These are phyloP conservation scores for Tragelaphus scriptus DNA, from an alignment of 2,113 vertebrate species.

Conservation along the genomic window DNA sequence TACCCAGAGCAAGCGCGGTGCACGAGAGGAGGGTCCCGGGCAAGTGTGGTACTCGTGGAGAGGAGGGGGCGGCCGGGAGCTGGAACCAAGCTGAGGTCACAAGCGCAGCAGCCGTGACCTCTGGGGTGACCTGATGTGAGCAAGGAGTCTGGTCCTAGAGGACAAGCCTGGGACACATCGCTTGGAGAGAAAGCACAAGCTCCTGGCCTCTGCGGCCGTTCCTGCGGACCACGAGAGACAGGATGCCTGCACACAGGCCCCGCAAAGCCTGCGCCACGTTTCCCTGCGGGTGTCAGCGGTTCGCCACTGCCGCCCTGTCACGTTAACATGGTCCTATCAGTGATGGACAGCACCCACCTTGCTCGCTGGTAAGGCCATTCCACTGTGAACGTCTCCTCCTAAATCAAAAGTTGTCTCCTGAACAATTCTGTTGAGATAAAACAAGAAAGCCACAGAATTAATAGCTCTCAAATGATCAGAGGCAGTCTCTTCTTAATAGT, in stretches of 20 bases:
- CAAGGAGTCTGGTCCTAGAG: not conserved
- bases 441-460: not conserved
- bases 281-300: fast-evolving
- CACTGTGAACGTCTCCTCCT: slow-evolving; percentile 92
- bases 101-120: fast-evolving
- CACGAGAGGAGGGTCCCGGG: fast-evolving
- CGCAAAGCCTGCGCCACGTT: fast-evolving
- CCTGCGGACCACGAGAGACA: fast-evolving
- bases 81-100: fast-evolving
- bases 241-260: too few relatives aligned
- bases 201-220: not conserved
- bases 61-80: fast-evolving
- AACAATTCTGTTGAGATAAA: slow-evolving; percentile 80
- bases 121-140: not conserved
- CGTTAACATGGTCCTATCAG: fast-evolving
- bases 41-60: fast-evolving
- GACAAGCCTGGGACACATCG: not conserved
- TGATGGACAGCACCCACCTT: slow-evolving; percentile 81
- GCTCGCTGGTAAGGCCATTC: slow-evolving; percentile 88
- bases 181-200: not conserved
- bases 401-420: slow-evolving; percentile 96
- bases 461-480: not conserved
- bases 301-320: fast-evolving
- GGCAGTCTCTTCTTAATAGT: not conserved
- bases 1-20: not conserved